phyloP scores from a whole-genome alignment of 2,888 invertebrate genomes.

The Trichacis sp. region DNA sequence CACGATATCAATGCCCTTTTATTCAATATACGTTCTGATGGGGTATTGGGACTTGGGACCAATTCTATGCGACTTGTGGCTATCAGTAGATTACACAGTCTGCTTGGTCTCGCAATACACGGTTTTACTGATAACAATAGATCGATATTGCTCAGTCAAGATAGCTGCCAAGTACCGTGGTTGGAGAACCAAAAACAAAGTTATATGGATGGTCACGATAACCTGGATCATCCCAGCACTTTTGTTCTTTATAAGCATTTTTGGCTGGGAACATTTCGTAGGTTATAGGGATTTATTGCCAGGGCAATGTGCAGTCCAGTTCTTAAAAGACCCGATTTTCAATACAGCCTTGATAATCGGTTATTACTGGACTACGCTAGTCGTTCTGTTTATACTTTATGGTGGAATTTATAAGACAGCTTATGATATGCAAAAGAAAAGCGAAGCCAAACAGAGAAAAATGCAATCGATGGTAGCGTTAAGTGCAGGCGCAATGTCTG shows the following conservation, averaged over 20 bases:
- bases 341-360: conserved; percentile 96
- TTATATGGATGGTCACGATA: conserved; percentile 94
- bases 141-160: conserved; percentile 98
- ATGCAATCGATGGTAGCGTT: conserved; percentile 95
- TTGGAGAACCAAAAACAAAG: conserved; percentile 95
- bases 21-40: conserved; percentile 95
- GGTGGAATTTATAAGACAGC: conserved; percentile 98
- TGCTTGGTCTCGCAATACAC: conserved; percentile 99
- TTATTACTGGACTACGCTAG: conserved; percentile 97
- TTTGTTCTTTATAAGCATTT: conserved; percentile 97
- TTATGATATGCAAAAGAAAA: conserved; percentile 96
- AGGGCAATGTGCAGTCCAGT: conserved; percentile 95
- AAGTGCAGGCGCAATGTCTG: conserved; percentile 90
- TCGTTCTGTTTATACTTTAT: conserved; percentile 95
- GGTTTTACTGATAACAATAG: conserved; percentile 97
- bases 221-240: conserved; percentile 97
- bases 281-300: conserved; percentile 89
- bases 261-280: conserved; percentile 99
- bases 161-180: conserved; percentile 96
- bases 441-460: conserved; percentile 95
- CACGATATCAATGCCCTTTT: conserved; percentile 98
- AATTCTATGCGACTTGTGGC: conserved; percentile 96
- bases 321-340: conserved; percentile 96
- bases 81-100: conserved; percentile 98
- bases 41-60: conserved; percentile 98